Evolutionary conservation across 2,888 invertebrate species (phyloP), one percentile per base, ranked within the genome.

Genomic region (Pilophorus perplexus): DNA sequence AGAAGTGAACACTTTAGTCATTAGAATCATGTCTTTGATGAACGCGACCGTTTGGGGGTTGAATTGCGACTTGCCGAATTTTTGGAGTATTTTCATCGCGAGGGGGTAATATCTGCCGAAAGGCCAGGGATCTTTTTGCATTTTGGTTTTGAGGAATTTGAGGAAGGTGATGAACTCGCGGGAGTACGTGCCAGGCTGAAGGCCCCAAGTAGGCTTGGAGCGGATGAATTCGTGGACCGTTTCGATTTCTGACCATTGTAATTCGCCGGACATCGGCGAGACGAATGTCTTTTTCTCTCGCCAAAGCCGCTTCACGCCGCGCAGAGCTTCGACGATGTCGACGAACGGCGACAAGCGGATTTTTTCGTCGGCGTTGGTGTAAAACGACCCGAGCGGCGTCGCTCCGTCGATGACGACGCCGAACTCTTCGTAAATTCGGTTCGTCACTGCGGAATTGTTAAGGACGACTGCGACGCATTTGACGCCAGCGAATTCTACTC

Each of bases 401-500:
- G 55, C 60, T 10, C 25, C 44, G 23, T 60, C 28, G 33, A 16
- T 14, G 20, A 20, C 42, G 1, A 60, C 44, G 3, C 60, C 60
- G 22, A 60, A 28, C 33, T 42, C 60, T 1, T 23, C 46, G 25
- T 16, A 44, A 18, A 46, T 25, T 25, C 33, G 42, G 16, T 44
- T 1, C 4, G 10, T 27, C 3, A 22, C 16, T 18, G 27, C 28
- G 10, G 60, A 60, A 18, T 37, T 33, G 23, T 60, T 25, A 10
- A 46, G 27, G 1, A 44, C 60, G 27, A 60, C n/a, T 10, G 22
- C 60, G 18, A 44, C 42, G 16, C 23, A 25, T 44, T 46, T 42
- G 10, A 60, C 46, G 3, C 60, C 60, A 18, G 25, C 16, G 44
- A 42, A 42, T 16, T 60, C 44, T 22, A 60, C 20, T 44, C 44